These are phyloP conservation scores for Lepilemur septentrionalis DNA, from an alignment of 2,797 vertebrate genomes.

Conservation along the genomic window DNA sequence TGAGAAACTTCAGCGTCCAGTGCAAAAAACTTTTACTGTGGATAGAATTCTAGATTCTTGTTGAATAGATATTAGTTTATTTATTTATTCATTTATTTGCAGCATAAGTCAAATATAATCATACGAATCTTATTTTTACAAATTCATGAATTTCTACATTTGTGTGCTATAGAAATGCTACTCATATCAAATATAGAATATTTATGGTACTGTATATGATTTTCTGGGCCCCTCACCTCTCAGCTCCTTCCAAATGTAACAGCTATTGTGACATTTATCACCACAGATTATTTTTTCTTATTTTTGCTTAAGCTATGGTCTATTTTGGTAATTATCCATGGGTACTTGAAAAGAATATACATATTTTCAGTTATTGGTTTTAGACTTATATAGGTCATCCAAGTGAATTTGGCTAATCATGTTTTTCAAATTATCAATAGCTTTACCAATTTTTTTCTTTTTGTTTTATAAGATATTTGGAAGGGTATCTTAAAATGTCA, in stretches of 20 bases:
- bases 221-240: background rate
- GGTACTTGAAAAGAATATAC: background rate
- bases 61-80: background rate
- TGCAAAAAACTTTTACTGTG: background rate
- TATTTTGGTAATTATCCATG: background rate
- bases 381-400: background rate
- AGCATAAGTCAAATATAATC: background rate
- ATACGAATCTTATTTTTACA: background rate
- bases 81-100: background rate
- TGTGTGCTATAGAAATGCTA: background rate
- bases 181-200: background rate
- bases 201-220: background rate
- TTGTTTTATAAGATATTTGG: background rate
- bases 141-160: background rate
- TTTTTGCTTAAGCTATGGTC: background rate
- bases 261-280: background rate
- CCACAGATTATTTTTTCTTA: background rate
- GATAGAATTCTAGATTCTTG: background rate
- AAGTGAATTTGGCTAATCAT: background rate
- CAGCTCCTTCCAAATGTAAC: background rate
- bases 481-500: background rate
- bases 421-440: background rate
- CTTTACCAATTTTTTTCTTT: background rate
- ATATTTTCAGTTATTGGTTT: background rate
- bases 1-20: background rate